phyloP scores from a whole-genome alignment of 2,113 vertebrate species.

The Neofelis nebulosa region DNA sequence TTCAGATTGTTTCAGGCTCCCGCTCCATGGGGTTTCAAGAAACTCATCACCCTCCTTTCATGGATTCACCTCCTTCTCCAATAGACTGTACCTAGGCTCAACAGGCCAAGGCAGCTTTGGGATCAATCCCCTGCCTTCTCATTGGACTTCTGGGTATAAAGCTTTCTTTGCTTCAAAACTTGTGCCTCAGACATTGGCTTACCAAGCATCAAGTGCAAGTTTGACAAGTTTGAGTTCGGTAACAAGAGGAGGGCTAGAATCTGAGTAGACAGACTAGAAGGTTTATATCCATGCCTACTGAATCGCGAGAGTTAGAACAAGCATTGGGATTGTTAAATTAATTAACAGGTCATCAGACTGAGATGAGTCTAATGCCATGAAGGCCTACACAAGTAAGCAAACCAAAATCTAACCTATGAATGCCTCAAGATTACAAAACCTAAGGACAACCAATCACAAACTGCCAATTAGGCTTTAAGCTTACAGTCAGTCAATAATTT shows the following conservation, averaged over 20 bases:
- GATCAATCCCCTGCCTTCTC: background rate
- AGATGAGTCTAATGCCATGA: background rate
- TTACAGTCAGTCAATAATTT: background rate
- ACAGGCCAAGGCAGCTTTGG: background rate
- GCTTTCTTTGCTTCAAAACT: background rate
- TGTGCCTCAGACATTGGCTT: background rate
- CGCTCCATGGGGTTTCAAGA: background rate
- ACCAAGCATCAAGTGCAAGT: background rate
- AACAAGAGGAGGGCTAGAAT: background rate
- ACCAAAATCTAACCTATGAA: background rate
- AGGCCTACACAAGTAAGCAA: background rate
- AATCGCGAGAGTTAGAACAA: background rate
- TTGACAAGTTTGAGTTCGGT: background rate
- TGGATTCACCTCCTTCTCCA: background rate
- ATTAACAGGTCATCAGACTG: background rate
- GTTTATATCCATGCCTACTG: background rate
- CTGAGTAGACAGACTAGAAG: background rate
- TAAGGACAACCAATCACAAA: background rate
- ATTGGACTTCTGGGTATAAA: background rate
- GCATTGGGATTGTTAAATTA: background rate
- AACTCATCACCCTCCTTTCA: background rate
- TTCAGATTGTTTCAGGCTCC: background rate
- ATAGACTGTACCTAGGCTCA: background rate
- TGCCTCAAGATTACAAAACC: background rate
- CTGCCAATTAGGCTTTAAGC: background rate